phyloP scores from a whole-genome alignment of 2,113 vertebrate genomes.

The Aspiorhynchus laticeps region DNA sequence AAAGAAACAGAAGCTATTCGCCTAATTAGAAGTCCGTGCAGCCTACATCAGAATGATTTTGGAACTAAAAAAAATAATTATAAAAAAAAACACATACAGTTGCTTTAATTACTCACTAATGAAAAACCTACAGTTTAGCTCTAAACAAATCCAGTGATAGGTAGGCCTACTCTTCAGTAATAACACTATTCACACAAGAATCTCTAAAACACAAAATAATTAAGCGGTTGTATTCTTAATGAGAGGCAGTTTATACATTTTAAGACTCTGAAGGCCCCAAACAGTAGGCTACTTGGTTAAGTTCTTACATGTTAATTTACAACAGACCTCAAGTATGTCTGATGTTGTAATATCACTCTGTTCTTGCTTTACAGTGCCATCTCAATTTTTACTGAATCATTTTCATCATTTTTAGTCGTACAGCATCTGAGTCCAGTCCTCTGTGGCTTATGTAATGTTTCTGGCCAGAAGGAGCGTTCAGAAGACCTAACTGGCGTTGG shows the following conservation, averaged over 20 bases:
- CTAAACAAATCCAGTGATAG: background rate
- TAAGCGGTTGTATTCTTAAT: background rate
- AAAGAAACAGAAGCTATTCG: no score
- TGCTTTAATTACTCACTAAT: background rate
- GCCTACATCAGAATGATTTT: no score
- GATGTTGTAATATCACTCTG: background rate
- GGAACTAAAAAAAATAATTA: no score
- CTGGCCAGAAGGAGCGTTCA: background rate
- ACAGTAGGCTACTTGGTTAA: background rate
- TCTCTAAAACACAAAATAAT: background rate
- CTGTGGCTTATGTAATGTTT: background rate
- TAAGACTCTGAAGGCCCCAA: constrained; percentile 4
- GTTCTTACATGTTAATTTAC: background rate
- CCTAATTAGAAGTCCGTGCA: no score
- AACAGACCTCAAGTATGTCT: background rate
- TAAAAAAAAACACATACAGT: no score
- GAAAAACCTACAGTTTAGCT: background rate
- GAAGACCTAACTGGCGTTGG: constrained; percentile 64
- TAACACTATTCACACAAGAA: background rate
- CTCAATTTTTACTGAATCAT: background rate
- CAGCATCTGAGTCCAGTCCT: background rate
- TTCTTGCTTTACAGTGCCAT: background rate
- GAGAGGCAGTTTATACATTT: constrained; percentile 3
- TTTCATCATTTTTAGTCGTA: background rate
- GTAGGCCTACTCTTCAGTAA: no score